Evolutionary conservation across 1,140 invertebrate species (phyloP).

Genomic region (Apolygus lucorum): DNA sequence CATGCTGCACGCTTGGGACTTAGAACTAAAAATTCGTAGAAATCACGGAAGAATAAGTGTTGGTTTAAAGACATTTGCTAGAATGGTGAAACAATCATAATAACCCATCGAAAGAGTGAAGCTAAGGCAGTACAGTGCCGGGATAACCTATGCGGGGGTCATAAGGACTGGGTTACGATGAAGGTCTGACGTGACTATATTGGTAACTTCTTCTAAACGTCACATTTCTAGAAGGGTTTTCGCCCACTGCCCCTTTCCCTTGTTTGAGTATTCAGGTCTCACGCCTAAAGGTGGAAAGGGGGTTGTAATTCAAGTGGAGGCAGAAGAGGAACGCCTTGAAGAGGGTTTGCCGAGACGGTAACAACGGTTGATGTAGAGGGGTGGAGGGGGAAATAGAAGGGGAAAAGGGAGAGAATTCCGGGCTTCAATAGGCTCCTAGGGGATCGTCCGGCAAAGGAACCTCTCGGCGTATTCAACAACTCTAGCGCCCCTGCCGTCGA

Average conservation of each 20-base stretch:
- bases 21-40: too few relatives aligned
- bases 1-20: too few relatives aligned
- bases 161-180: too few relatives aligned
- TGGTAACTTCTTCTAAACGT: constrained; percentile 1
- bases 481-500: neutral
- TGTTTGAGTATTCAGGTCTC: neutral
- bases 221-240: neutral
- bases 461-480: neutral
- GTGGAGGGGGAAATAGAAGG: neutral
- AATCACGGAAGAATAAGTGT: too few relatives aligned
- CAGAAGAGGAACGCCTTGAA: too few relatives aligned
- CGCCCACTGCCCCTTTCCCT: neutral
- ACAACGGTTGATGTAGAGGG: neutral
- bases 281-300: neutral
- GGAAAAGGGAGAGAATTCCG: neutral
- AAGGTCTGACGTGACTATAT: constrained; percentile 10
- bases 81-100: too few relatives aligned
- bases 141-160: too few relatives aligned
- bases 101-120: too few relatives aligned
- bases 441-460: neutral
- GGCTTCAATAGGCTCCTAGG: neutral
- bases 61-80: too few relatives aligned
- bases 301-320: too few relatives aligned
- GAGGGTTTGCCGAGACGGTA: neutral
- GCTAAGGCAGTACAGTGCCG: too few relatives aligned